Evolutionary conservation across 2,113 vertebrate species (phyloP).

Genomic region (Macroglossus sobrinus): DNA sequence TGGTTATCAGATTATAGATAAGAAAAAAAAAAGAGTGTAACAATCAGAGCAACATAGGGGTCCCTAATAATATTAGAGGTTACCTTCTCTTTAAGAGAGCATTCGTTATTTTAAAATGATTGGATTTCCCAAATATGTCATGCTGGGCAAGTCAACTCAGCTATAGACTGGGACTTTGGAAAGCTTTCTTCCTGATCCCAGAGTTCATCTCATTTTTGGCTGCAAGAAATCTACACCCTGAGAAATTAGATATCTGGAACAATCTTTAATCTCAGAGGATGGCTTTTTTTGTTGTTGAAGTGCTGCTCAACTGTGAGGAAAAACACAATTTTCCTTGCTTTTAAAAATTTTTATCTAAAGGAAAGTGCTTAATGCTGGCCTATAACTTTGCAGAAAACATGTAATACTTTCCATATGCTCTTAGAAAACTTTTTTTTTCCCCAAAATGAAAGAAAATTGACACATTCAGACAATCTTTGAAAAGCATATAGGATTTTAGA

Average conservation of each 20-base stretch:
- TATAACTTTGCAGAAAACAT: not conserved
- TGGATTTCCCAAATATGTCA: not conserved
- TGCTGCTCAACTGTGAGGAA: not conserved
- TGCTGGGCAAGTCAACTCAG: not conserved
- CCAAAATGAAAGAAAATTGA: not conserved
- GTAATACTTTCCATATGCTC: not conserved
- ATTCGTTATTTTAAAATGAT: constrained; percentile 42
- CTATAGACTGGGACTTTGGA: not conserved
- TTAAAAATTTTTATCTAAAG: not conserved
- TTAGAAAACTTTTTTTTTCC: constrained; percentile 18
- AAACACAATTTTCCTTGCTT: not conserved
- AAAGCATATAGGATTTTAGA: not conserved
- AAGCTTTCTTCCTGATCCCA: constrained; percentile 10
- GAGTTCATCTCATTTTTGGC: constrained; percentile 18
- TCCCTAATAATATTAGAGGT: constrained; percentile 44
- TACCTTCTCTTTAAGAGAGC: constrained; percentile 32
- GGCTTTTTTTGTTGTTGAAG: not conserved
- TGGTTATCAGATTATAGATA: constrained; percentile 48
- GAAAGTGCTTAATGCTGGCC: not conserved
- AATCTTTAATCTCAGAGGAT: constrained; percentile 16
- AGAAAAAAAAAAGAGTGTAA: constrained; percentile 40
- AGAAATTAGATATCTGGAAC: constrained; percentile 24
- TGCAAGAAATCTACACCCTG: not conserved
- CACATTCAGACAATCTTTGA: not conserved
- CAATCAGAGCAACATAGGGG: not conserved